Conservation (phyloP, 2,113 vertebrate species). For the Tupaia chinensis region DNA sequence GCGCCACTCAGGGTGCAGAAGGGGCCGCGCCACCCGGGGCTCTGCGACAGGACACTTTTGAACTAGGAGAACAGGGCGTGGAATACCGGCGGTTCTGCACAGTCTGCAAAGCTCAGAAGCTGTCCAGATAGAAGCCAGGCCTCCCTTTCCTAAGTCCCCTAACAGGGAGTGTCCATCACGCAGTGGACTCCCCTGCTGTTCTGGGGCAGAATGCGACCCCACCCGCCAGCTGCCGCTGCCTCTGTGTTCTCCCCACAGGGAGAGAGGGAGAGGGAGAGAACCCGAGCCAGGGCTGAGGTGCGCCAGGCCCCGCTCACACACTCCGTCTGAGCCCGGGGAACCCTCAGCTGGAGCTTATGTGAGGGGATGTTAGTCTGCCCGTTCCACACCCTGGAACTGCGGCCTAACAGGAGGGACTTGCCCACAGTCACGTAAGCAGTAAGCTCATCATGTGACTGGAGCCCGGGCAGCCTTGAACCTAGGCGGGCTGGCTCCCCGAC, state of each 20-base stretch:
- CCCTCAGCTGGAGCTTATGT: background rate
- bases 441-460: background rate
- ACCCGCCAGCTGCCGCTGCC: too few relatives aligned
- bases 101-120: too few relatives aligned
- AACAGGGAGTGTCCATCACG: background rate
- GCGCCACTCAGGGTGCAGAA: background rate
- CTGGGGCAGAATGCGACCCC: background rate
- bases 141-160: background rate
- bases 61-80: background rate
- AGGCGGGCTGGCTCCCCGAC: background rate
- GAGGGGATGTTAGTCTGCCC: background rate
- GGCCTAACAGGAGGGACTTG: background rate
- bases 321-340: too few relatives aligned
- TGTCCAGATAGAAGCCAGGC: background rate
- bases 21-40: background rate
- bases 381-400: background rate
- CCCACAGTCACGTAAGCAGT: background rate
- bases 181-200: background rate
- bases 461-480: background rate
- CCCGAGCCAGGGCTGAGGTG: too few relatives aligned
- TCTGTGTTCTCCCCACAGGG: too few relatives aligned
- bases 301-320: too few relatives aligned
- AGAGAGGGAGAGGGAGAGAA: background rate
- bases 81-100: too few relatives aligned
- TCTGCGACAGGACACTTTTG: background rate